phyloP scores from a whole-genome alignment of 2,113 vertebrate genomes.

The Cyphomyrus discorhynchus region DNA sequence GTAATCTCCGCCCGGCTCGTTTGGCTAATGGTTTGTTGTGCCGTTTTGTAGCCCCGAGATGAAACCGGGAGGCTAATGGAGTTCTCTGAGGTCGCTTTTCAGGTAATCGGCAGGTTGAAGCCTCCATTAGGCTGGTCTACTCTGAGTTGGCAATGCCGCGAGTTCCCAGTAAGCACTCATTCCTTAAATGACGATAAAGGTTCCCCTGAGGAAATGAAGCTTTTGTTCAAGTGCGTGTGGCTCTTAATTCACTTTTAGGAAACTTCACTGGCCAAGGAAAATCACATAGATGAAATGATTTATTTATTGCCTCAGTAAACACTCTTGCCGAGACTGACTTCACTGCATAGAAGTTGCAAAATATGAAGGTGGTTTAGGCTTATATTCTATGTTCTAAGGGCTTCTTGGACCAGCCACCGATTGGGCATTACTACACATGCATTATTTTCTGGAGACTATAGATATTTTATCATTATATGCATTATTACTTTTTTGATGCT shows the following conservation, averaged over 20 bases:
- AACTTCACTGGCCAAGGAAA: neutral
- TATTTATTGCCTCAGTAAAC: neutral
- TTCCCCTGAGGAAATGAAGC: neutral
- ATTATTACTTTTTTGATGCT: neutral
- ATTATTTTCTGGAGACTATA: neutral
- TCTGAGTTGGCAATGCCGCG: neutral
- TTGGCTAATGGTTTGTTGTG: conserved; percentile 19
- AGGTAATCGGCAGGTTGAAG: neutral
- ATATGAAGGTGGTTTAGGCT: neutral
- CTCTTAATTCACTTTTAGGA: neutral
- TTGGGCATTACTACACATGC: neutral
- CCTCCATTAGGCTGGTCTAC: neutral
- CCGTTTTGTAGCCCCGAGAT: neutral
- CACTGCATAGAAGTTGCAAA: neutral
- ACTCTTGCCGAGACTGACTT: neutral
- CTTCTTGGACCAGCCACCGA: neutral
- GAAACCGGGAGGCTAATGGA: conserved; percentile 10
- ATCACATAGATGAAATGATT: neutral
- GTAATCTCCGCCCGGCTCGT: conserved; percentile 20
- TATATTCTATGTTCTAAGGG: neutral
- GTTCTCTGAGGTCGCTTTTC: neutral
- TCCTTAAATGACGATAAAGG: neutral
- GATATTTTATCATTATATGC: neutral
- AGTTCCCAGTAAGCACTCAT: neutral
- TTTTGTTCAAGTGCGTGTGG: neutral